Conservation (phyloP, 2,113 vertebrate species). For the Rostratula benghalensis region DNA sequence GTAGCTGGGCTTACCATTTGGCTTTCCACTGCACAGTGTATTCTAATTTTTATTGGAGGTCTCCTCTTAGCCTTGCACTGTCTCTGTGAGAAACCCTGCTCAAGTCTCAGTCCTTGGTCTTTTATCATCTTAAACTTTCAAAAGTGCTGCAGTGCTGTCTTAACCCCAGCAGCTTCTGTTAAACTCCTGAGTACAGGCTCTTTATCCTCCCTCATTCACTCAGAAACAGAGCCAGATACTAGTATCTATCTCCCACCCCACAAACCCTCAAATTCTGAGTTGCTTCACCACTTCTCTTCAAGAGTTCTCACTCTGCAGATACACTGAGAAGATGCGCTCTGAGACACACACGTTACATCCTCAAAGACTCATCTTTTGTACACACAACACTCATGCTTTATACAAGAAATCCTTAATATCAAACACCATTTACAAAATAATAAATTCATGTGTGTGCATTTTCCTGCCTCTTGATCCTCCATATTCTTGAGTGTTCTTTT, state of each 20-base stretch:
- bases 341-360: background rate
- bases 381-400: background rate
- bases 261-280: background rate
- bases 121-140: background rate
- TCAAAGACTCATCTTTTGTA: background rate
- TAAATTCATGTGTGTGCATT: accelerated
- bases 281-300: background rate
- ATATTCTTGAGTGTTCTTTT: background rate
- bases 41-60: background rate
- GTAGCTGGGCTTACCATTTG: background rate
- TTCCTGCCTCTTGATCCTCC: background rate
- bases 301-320: background rate
- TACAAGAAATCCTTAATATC: background rate
- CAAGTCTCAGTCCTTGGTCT: background rate
- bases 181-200: background rate
- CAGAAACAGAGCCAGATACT: background rate
- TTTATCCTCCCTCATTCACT: background rate
- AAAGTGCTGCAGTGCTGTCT: background rate
- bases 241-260: background rate
- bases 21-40: background rate
- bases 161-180: background rate
- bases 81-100: background rate
- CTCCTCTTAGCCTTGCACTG: background rate
- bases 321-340: background rate
- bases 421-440: background rate